Conservation (phyloP, 2,888 invertebrate genomes). For the Plemyria rubiginata region DNA sequence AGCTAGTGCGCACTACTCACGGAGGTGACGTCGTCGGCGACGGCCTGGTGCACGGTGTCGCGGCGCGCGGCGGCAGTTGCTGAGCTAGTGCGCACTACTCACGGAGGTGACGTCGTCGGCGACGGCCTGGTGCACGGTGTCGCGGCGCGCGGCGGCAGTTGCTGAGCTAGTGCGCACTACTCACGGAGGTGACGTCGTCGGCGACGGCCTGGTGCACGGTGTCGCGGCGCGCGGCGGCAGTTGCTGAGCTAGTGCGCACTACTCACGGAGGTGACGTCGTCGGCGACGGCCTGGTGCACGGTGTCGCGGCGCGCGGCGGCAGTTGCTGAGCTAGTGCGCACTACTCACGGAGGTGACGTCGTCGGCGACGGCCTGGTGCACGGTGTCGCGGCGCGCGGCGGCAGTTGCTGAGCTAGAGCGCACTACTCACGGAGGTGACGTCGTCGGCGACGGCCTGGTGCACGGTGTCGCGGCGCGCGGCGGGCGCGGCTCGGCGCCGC, state of each 20-base stretch:
- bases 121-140: constrained; percentile 96
- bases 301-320: too few species aligned
- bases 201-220: too few species aligned
- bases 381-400: constrained; percentile 90
- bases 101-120: constrained; percentile 88
- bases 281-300: too few species aligned
- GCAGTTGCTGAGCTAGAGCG: constrained; percentile 92
- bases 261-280: too few species aligned
- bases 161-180: constrained; percentile 88
- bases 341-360: constrained; percentile 82
- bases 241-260: too few species aligned
- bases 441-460: constrained; percentile 96
- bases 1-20: too few species aligned
- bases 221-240: too few species aligned
- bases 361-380: constrained; percentile 95
- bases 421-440: constrained; percentile 58
- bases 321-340: too few species aligned
- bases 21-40: too few species aligned
- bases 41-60: too few species aligned
- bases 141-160: constrained; percentile 90
- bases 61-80: too few species aligned
- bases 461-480: constrained; percentile 90
- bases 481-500: constrained; percentile 87
- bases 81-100: background rate
- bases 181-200: constrained; percentile 19